A percentile compares a stretch with the other conserved stretches of the same genome.
Evolutionary conservation across 2,797 vertebrate genomes (phyloP).

Genomic region (Phrynocephalus guinanensis): DNA sequence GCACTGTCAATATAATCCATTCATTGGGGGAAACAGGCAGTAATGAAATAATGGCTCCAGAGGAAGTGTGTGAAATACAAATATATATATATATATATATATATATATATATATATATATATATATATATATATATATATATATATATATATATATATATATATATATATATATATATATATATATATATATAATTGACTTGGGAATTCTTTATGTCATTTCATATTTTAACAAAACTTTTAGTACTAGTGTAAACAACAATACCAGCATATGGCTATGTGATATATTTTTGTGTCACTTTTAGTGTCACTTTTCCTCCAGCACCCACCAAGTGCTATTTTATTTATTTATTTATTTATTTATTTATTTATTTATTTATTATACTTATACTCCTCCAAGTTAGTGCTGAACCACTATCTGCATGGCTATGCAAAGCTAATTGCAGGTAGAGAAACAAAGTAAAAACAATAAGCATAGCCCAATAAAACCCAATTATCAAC

Average conservation of each 20-base stretch:
- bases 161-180: constrained; percentile 14
- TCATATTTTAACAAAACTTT: background rate
- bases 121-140: background rate
- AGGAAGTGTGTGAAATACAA: constrained; percentile 12
- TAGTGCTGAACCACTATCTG: too few relatives aligned
- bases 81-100: constrained; percentile 8
- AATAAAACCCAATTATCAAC: too few relatives aligned
- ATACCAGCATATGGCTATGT: background rate
- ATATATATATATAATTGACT: background rate
- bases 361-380: too few relatives aligned
- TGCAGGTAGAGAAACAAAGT: too few relatives aligned
- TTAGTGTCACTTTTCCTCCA: background rate
- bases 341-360: too few relatives aligned
- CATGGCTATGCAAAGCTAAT: too few relatives aligned
- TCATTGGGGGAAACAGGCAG: constrained; percentile 7
- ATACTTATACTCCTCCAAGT: too few relatives aligned
- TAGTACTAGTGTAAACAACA: background rate
- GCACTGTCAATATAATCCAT: constrained; percentile 19
- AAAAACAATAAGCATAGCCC: too few relatives aligned
- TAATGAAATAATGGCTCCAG: fast-evolving
- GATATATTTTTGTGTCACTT: background rate
- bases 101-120: background rate
- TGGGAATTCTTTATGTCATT: constrained; percentile 1
- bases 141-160: background rate
- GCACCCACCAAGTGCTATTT: background rate